These are phyloP conservation scores for Eulemur rubriventer DNA, from an alignment of 2,797 vertebrate species.

Conservation along the genomic window DNA sequence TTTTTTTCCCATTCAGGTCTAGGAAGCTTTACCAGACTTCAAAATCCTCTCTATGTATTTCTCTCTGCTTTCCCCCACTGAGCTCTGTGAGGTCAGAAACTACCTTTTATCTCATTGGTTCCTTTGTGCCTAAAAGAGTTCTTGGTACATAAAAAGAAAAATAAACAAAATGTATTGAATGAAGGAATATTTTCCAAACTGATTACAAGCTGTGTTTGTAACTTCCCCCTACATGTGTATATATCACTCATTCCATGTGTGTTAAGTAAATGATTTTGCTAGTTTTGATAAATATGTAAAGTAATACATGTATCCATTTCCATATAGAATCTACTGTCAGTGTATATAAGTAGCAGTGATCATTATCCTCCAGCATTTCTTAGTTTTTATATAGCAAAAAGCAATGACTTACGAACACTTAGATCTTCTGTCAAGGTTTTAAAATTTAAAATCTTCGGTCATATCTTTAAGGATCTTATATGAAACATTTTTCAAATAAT, in stretches of 20 bases:
- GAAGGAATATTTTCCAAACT: constrained; percentile 8
- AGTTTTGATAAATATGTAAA: not conserved
- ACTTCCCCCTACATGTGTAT: not conserved
- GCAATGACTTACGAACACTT: not conserved
- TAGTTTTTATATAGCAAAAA: not conserved
- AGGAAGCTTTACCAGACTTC: not conserved
- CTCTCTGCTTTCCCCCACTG: not conserved
- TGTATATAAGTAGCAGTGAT: not conserved
- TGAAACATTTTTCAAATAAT: not conserved
- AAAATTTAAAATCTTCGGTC: constrained; percentile 22
- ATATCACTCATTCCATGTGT: not conserved
- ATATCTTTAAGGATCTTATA: constrained; percentile 22
- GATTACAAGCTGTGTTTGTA: not conserved
- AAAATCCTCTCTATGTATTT: not conserved
- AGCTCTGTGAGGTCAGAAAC: not conserved
- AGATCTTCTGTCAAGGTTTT: not conserved
- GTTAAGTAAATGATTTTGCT: not conserved
- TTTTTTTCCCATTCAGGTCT: not conserved
- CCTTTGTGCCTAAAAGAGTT: not conserved
- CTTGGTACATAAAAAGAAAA: not conserved
- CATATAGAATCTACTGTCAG: not conserved
- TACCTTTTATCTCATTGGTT: not conserved
- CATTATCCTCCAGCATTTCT: not conserved
- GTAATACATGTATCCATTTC: not conserved
- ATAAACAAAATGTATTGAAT: not conserved